phyloP scores from a whole-genome alignment of 2,888 invertebrate genomes.

The Petrophora chlorosata region DNA sequence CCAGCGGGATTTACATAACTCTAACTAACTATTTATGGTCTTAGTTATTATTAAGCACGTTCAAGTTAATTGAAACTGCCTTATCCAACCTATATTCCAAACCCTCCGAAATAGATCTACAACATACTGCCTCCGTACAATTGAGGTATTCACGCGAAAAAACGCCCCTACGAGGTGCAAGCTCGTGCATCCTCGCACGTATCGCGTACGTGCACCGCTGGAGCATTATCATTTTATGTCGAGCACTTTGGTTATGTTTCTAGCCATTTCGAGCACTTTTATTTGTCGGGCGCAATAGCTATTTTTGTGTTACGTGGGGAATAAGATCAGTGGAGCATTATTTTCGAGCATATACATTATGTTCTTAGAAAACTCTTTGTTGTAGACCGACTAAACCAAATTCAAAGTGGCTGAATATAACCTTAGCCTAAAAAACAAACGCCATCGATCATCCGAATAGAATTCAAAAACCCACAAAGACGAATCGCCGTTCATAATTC shows the following conservation, averaged over 20 bases:
- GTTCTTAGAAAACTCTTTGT: too few relatives aligned
- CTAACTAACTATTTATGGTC: too few relatives aligned
- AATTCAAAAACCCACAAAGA: constrained; percentile 53
- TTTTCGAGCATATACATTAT: too few relatives aligned
- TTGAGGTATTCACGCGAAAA: constrained; percentile 38
- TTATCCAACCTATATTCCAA: constrained; percentile 1
- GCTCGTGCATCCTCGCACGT: constrained; percentile 26
- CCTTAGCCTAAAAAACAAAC: constrained; percentile 29
- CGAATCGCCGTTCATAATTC: constrained; percentile 70
- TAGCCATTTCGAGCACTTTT: constrained; percentile 12
- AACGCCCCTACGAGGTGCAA: constrained; percentile 31
- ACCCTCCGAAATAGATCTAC: constrained; percentile 14
- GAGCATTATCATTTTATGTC: constrained; percentile 27
- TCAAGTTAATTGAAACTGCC: too few relatives aligned
- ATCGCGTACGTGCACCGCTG: constrained; percentile 27
- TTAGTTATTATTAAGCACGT: too few relatives aligned
- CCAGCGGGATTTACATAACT: too few relatives aligned
- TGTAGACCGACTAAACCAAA: not conserved
- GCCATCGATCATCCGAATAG: constrained; percentile 49
- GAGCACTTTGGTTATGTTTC: constrained; percentile 21
- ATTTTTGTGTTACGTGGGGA: too few relatives aligned
- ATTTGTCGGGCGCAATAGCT: constrained; percentile 4
- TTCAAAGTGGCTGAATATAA: constrained; percentile 38
- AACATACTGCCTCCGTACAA: constrained; percentile 29
- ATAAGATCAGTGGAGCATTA: too few relatives aligned